These are phyloP conservation scores for Aleiodes sp. DNA, from an alignment of 1,140 invertebrate genomes.

Conservation along the genomic window DNA sequence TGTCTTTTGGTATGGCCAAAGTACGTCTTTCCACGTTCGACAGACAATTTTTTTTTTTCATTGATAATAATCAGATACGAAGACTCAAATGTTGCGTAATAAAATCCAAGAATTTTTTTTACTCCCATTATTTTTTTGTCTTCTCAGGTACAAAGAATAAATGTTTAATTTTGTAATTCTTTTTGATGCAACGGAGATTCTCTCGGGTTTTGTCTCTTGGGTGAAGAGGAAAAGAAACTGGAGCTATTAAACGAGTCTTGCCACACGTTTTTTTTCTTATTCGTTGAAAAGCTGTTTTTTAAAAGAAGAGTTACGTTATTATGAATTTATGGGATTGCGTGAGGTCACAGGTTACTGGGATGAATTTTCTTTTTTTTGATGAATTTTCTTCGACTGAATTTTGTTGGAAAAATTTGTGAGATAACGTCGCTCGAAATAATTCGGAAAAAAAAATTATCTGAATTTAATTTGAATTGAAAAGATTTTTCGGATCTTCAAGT, in stretches of 20 bases:
- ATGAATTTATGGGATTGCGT: background rate
- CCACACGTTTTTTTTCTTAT: conserved; percentile 10
- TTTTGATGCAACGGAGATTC: background rate
- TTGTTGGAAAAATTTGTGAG: too few species aligned
- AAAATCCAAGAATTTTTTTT: background rate
- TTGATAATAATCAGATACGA: conserved; percentile 15
- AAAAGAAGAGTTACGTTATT: background rate
- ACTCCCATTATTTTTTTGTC: background rate
- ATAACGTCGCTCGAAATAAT: too few species aligned
- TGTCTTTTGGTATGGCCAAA: background rate
- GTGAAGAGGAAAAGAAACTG: conserved; percentile 18
- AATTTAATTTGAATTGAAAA: too few species aligned
- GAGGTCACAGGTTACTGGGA: background rate
- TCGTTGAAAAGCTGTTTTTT: background rate
- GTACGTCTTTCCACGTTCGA: background rate
- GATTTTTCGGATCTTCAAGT: too few species aligned
- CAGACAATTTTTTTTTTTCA: background rate
- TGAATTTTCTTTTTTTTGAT: background rate
- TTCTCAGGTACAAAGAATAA: background rate
- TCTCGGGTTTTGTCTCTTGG: background rate
- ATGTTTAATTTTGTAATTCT: background rate
- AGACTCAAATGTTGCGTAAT: background rate
- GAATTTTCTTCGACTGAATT: too few species aligned
- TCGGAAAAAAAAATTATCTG: too few species aligned
- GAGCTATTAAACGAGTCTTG: conserved; percentile 42